Evolutionary conservation across 2,797 vertebrate species (phyloP), one percentile per base, ranked within the genome.

Genomic region (Percopsis omiscomaycus): DNA sequence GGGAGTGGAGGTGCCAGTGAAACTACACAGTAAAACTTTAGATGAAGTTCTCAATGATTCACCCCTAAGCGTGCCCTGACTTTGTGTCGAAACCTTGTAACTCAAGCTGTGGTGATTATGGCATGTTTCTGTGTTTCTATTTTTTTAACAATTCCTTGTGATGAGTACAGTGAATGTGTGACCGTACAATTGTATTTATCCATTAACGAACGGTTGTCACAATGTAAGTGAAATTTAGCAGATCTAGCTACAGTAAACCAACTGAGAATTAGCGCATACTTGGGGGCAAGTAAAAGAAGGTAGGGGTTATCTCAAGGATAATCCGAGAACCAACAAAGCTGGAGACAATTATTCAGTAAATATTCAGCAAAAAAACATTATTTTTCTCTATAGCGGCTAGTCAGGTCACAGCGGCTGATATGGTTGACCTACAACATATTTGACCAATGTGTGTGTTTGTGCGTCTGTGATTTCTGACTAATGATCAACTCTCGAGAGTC

Each of bases 381-480:
- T 22, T 22, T 22, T 22, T 22, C 22, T 22, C 22, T 22, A 22
- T 22, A 22, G 22, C 22, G 22, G 22, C 22, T 22, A 22, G 1
- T 22, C 22, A 22, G 68, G 73, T 78, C 77, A 67, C 27, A 13
- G 0, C 16, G 0, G 62, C 72, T 22, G 22, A 1, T 22, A 22
- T 22, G 54, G 59, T 60, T 46, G 52, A 81, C 78, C 76, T 15
- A 61, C 64, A 67, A 65, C 14, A 42, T 16, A 76, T 69, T 57
- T 68, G 63, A 73, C 66, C 32, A 37, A 70, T 66, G 80, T 56
- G 61, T 54, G 52, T 83, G 66, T 63, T 57, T 68, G 60, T 74
- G 69, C 79, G 81, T 78, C 71, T 80, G 82, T 89, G 83, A 89
- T 87, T 86, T 83, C 80, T 84, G 79, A 89, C 81, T 88, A 88